Base-by-base conservation (phyloP, 2,888 invertebrate genomes). In the Dexiosoma caninum region DNA sequence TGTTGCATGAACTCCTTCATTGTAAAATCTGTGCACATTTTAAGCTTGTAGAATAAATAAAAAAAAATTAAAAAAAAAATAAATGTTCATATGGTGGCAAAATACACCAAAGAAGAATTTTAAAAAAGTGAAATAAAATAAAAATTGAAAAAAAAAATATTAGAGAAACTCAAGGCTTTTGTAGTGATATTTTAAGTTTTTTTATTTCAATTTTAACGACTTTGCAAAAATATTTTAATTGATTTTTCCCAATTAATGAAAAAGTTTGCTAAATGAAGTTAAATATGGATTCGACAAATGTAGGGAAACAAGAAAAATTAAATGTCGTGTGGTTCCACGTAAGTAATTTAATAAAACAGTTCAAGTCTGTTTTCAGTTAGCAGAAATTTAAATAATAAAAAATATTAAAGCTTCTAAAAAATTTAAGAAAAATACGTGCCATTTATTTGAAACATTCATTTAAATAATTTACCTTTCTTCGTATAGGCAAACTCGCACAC, bases 211-310 rank as follows among this genome's bases (percentile, higher is more conserved):
- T n/a, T n/a, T n/a, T 5, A 35, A 4, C 4, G 6, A n/a, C 8
- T 30, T 53, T 19, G 2, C n/a, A 32, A 32, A 32, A 44, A n/a
- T 16, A 9, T 42, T 32, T 53, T 53, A 74, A 55, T 74, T 55
- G 72, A 74, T 55, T 64, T 64, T 44, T 12, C 46, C 46, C 74
- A 64, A 64, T 74, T 74, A 64, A 30, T 6, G 12, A 44, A n/a
- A n/a, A n/a, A n/a, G n/a, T n/a, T n/a, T n/a, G n/a, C n/a, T n/a
- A n/a, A n/a, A n/a, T n/a, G n/a, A n/a, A n/a, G n/a, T n/a, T n/a
- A n/a, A n/a, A n/a, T 23, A 35, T 32, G 10, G 21, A 19, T 32
- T 19, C 21, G 35, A 14, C 21, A 49, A 49, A 42, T 44, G 27
- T n/a, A n/a, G n/a, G n/a, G n/a, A n/a, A n/a, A n/a, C n/a, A n/a